These are phyloP conservation scores for Formica selysi DNA, from an alignment of 1,140 invertebrate genomes.

Conservation along the genomic window DNA sequence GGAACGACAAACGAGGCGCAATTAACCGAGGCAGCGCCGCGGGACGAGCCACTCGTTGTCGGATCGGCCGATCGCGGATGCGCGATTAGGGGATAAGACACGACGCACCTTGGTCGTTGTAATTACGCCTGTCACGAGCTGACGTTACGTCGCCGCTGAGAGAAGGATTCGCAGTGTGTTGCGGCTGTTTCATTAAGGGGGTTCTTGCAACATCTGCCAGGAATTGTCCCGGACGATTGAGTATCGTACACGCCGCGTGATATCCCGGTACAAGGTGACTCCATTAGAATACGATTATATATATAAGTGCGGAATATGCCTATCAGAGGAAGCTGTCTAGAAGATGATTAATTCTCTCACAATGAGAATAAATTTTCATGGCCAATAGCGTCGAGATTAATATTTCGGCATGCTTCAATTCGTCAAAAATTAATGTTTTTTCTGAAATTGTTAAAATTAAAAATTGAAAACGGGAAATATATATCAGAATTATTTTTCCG, in stretches of 20 bases:
- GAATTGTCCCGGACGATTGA: slow-evolving; percentile 22
- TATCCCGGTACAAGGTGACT: slow-evolving; percentile 40
- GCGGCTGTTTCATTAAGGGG: slow-evolving; percentile 60
- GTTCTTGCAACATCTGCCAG: slow-evolving; percentile 51
- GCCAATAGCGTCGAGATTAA: not conserved
- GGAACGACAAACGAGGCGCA: slow-evolving; percentile 73
- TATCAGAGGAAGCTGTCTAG: slow-evolving; percentile 29
- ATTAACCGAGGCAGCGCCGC: slow-evolving; percentile 72
- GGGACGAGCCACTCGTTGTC: slow-evolving; percentile 63
- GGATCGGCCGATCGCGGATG: slow-evolving; percentile 58
- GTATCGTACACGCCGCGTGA: not conserved
- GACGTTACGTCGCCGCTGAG: slow-evolving; percentile 50
- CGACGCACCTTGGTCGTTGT: slow-evolving; percentile 45
- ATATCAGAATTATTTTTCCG: not conserved
- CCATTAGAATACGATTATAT: slow-evolving; percentile 56
- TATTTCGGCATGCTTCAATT: not conserved
- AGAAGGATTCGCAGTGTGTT: slow-evolving; percentile 57
- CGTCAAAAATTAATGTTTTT: not conserved
- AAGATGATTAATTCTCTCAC: slow-evolving; percentile 31
- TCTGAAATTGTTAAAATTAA: too few relatives aligned
- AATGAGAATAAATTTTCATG: slow-evolving; percentile 28
- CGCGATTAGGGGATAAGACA: slow-evolving; percentile 68
- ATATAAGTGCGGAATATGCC: slow-evolving; percentile 1
- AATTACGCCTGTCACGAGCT: slow-evolving; percentile 68
- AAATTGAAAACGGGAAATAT: not conserved